These are phyloP conservation scores for Baryphthengus martii DNA, from an alignment of 2,113 vertebrate species.

Conservation along the genomic window DNA sequence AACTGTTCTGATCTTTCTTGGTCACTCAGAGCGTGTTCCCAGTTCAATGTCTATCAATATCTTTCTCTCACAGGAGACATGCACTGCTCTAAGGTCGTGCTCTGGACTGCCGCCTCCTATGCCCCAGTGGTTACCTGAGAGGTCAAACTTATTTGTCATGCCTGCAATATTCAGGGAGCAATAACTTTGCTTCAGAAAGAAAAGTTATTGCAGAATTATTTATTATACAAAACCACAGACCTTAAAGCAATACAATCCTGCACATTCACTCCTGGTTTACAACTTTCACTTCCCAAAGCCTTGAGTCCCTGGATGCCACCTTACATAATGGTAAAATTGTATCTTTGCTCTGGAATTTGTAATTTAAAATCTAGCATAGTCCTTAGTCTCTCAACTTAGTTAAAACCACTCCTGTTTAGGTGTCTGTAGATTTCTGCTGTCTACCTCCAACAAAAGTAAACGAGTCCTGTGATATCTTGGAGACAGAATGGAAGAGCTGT, in stretches of 20 bases:
- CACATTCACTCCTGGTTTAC: not conserved
- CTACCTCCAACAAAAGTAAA: not conserved
- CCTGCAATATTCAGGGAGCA: not conserved
- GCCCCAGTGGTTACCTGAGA: not conserved
- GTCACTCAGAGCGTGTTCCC: not conserved
- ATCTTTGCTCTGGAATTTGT: not conserved
- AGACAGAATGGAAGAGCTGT: not conserved
- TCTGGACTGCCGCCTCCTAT: not conserved
- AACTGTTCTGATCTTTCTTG: not conserved
- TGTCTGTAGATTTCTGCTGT: not conserved
- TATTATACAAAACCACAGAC: not conserved
- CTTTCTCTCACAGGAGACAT: not conserved
- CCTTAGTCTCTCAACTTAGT: not conserved
- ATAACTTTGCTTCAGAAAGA: not conserved
- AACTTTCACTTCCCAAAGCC: not conserved
- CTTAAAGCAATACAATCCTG: not conserved
- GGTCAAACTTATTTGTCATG: not conserved
- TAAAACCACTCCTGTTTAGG: not conserved
- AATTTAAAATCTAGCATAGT: not conserved
- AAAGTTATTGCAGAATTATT: not conserved
- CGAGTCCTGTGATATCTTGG: rapidly evolving
- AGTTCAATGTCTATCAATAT: not conserved
- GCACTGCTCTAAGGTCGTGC: not conserved
- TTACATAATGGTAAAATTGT: not conserved
- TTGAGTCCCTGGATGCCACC: not conserved